These are phyloP conservation scores for Bufo bufo DNA, from an alignment of 2,113 vertebrate species.

Conservation along the genomic window DNA sequence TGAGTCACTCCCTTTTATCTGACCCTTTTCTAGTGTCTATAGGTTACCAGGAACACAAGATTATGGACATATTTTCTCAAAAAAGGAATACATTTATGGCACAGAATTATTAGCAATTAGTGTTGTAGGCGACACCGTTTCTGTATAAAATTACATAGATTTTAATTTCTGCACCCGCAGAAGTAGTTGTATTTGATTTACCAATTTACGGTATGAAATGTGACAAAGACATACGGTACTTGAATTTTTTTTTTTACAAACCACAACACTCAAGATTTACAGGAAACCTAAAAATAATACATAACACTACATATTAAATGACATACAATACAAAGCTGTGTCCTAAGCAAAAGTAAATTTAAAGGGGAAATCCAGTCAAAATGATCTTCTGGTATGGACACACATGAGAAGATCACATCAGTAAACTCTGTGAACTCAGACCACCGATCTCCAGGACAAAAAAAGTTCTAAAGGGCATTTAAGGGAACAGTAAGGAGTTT, in stretches of 20 bases:
- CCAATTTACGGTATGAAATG: not conserved
- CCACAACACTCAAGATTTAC: not conserved
- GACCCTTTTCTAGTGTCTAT: too few relatives aligned
- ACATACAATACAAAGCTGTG: not conserved
- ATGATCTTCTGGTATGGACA: not conserved
- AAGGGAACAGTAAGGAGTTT: not conserved
- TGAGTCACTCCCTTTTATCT: too few relatives aligned
- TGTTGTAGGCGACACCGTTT: too few relatives aligned
- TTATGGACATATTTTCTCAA: too few relatives aligned
- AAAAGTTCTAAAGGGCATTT: not conserved
- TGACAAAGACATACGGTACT: not conserved
- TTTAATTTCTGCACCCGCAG: too few relatives aligned
- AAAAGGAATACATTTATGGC: too few relatives aligned
- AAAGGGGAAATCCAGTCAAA: not conserved
- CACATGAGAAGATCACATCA: not conserved
- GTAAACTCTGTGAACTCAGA: not conserved
- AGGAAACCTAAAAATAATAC: slow-evolving; percentile 10
- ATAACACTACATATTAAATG: not conserved
- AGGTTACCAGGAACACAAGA: too few relatives aligned
- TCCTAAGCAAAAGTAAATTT: not conserved
- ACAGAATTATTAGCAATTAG: too few relatives aligned
- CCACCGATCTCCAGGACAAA: not conserved
- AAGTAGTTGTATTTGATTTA: not conserved
- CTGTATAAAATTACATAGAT: too few relatives aligned
- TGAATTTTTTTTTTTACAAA: too few relatives aligned